phyloP scores from a whole-genome alignment of 2,113 vertebrate genomes.

The Salminus brasiliensis region DNA sequence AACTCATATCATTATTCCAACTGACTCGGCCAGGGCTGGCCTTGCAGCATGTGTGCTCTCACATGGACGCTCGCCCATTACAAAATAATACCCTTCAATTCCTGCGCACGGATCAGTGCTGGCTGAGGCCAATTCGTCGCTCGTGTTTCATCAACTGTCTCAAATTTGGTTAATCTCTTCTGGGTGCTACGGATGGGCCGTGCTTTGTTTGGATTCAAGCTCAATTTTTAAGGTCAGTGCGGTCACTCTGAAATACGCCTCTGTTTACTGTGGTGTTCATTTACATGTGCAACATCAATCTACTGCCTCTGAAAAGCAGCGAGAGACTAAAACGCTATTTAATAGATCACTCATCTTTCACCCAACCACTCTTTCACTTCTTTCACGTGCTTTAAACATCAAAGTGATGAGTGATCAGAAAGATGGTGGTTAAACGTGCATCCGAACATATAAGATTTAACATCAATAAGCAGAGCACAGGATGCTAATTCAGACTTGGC shows the following conservation, averaged over 20 bases:
- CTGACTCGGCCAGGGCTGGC: not conserved
- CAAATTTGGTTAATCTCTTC: constrained; percentile 36
- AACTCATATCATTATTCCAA: constrained; percentile 21
- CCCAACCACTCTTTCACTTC: not conserved
- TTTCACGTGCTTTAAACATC: not conserved
- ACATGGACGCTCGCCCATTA: constrained; percentile 19
- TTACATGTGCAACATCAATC: not conserved
- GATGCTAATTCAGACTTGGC: no score
- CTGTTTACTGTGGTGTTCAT: constrained; percentile 15
- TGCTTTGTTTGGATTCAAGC: constrained; percentile 29
- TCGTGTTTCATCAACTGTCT: constrained; percentile 20
- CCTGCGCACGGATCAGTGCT: not conserved
- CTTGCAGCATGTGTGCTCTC: constrained; percentile 24
- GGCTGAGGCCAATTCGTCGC: constrained; percentile 15
- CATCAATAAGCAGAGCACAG: no score
- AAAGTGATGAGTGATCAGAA: not conserved
- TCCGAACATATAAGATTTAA: no score
- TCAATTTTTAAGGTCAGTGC: constrained; percentile 30
- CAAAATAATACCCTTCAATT: constrained; percentile 18
- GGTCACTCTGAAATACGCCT: not conserved
- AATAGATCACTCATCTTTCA: not conserved
- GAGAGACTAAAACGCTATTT: not conserved
- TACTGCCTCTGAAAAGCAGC: not conserved
- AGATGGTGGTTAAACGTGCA: not conserved
- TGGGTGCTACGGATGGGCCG: not conserved